These are phyloP conservation scores for Rhagonycha fulva DNA, from an alignment of 2,888 invertebrate species.

Conservation along the genomic window DNA sequence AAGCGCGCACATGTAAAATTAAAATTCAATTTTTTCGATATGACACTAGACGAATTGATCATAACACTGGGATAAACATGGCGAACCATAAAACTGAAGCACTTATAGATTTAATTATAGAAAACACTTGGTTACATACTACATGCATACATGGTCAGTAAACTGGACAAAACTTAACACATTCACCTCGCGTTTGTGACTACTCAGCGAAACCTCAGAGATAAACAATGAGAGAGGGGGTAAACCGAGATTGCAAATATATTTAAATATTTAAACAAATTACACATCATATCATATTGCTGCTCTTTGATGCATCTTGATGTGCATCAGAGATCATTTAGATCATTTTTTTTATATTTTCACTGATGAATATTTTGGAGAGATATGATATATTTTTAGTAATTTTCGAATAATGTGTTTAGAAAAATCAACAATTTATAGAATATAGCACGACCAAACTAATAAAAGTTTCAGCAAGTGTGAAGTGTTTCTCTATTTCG, in stretches of 20 bases:
- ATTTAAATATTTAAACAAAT: not conserved
- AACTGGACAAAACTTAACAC: not conserved
- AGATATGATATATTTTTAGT: too few species aligned
- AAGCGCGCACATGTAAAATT: not conserved
- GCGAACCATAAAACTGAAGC: not conserved
- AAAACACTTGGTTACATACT: not conserved
- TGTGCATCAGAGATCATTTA: too few species aligned
- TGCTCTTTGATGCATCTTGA: not conserved
- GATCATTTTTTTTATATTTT: too few species aligned
- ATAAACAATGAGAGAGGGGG: not conserved
- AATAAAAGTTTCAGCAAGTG: too few species aligned
- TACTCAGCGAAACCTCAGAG: not conserved
- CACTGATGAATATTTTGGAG: too few species aligned
- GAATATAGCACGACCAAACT: too few species aligned
- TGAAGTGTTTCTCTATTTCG: too few species aligned
- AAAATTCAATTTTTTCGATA: not conserved
- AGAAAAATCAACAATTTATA: too few species aligned
- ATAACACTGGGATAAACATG: not conserved
- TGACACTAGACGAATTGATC: not conserved
- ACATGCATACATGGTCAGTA: not conserved
- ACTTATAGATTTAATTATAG: not conserved
- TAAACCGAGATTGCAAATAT: not conserved
- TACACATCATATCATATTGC: not conserved
- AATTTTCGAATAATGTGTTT: too few species aligned
- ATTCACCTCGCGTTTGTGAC: not conserved